A percentile compares a stretch with the other conserved stretches of the same genome.
Evolutionary conservation across 2,797 vertebrate species (phyloP).

Genomic region (Malacoctenus gilli): DNA sequence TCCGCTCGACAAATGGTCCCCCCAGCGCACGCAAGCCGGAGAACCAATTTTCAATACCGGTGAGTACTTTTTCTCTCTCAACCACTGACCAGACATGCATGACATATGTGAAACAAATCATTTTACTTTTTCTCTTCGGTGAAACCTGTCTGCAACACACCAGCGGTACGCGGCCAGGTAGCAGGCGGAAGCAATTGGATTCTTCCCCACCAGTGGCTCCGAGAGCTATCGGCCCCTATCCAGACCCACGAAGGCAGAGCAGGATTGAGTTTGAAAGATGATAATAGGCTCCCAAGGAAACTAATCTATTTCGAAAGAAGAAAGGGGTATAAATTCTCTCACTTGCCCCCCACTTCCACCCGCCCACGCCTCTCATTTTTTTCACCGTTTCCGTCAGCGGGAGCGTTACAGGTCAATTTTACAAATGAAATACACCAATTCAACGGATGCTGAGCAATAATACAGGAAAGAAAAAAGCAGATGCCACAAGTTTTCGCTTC

Average conservation of each 20-base stretch:
- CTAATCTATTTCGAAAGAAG: constrained; percentile 73
- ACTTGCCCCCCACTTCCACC: constrained; percentile 47
- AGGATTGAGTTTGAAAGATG: constrained; percentile 71
- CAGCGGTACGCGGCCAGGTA: constrained; percentile 35
- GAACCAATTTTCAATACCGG: constrained; percentile 9
- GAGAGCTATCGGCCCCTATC: constrained; percentile 57
- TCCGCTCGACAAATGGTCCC: background rate
- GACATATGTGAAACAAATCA: constrained; percentile 48
- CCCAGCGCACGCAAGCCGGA: constrained; percentile 9
- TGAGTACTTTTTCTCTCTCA: constrained; percentile 32
- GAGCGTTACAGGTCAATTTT: constrained; percentile 46
- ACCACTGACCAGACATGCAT: constrained; percentile 39
- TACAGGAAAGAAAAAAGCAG: constrained; percentile 20
- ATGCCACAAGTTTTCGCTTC: background rate
- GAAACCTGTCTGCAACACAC: constrained; percentile 30
- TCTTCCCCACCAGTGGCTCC: constrained; percentile 48
- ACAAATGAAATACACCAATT: constrained; percentile 53
- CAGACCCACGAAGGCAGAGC: constrained; percentile 57
- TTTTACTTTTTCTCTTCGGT: constrained; percentile 40
- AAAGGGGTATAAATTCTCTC: constrained; percentile 52
- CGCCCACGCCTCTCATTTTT: constrained; percentile 11
- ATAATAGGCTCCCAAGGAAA: constrained; percentile 75
- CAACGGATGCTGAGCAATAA: constrained; percentile 33
- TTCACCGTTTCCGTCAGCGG: constrained; percentile 32
- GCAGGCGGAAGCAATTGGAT: constrained; percentile 52